A percentile compares a stretch with the other conserved stretches of the same genome.
Evolutionary conservation across 2,888 invertebrate genomes (phyloP).

Genomic region (Rhogogaster chlorosoma): DNA sequence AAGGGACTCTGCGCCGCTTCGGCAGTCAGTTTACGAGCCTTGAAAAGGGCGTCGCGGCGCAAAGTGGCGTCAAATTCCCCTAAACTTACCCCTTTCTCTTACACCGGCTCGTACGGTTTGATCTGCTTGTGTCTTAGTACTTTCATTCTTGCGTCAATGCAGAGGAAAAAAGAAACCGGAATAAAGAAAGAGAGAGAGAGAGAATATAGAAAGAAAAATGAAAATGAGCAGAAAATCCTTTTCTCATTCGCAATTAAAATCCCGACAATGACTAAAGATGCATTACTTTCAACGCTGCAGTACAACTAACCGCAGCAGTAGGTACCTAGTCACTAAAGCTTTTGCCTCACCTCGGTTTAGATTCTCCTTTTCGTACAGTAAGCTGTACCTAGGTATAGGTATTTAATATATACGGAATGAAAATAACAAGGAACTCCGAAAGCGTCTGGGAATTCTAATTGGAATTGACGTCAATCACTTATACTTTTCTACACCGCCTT

Average conservation of each 20-base stretch:
- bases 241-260: background rate
- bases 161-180: too few relatives aligned
- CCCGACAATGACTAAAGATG: background rate
- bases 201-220: background rate
- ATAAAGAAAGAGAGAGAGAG: background rate
- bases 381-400: background rate
- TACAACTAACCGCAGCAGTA: background rate
- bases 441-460: background rate
- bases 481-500: background rate
- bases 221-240: background rate
- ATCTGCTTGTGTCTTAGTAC: background rate
- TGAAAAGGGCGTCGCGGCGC: conserved; percentile 39
- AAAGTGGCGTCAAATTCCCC: conserved; percentile 43
- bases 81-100: conserved; percentile 25
- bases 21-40: conserved; percentile 30
- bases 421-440: background rate
- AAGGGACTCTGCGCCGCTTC: background rate
- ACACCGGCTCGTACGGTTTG: background rate
- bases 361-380: background rate
- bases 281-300: conserved; percentile 8
- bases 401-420: background rate
- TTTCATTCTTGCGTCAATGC: conserved; percentile 4
- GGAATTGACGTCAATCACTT: background rate
- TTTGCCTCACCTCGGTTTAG: background rate
- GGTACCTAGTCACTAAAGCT: background rate